Base-by-base conservation (phyloP, 2,113 vertebrate species). In the Bothrops jararaca region DNA sequence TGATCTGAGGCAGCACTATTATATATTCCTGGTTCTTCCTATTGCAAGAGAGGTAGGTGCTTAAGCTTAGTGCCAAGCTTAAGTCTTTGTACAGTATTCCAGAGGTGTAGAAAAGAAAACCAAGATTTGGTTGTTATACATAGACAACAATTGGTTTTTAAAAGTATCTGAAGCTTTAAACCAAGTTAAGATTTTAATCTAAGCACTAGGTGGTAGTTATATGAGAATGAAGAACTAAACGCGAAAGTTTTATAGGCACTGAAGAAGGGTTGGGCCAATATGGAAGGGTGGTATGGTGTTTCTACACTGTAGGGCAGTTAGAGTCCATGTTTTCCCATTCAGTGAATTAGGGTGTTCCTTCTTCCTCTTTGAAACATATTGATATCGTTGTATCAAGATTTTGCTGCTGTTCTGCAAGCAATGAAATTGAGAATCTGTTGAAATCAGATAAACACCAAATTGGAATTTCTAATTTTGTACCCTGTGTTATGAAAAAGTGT, bases 41-140 rank as follows among this genome's bases (percentile, higher is more conserved):
- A 93, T 96, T 96, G 95, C 95, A 96, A 95, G 95, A 96, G 97
- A 97, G 95, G 96, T 96, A 96, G 95, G 95, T 97, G 96, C 95
- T 96, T 94, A 97, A 95, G 94, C 95, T 97, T 96, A 97, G 97
- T 96, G 96, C 96, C 97, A 97, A 97, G 95, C 96, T 97, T 96
- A 96, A 96, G 96, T 95, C 95, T 96, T 96, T 96, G 95, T 94
- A 50, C 48, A 50, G 7, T 50, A 95, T 96, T 96, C 94, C 96
- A 95, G 96, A 97, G 95, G 95, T 96, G 93, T 93, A 94, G 57
- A 94, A 94, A 93, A 93, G 95, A 94, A 91, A 94, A 94, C 13
- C 95, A 93, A 93, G 93, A 92, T 95, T 94, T 20, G 92, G 94
- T 90, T 95, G 92, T 93, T 85, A 24, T 39, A 58, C 23, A 2